Conservation (phyloP, 2,888 invertebrate species). For the Parnassius orleans region DNA sequence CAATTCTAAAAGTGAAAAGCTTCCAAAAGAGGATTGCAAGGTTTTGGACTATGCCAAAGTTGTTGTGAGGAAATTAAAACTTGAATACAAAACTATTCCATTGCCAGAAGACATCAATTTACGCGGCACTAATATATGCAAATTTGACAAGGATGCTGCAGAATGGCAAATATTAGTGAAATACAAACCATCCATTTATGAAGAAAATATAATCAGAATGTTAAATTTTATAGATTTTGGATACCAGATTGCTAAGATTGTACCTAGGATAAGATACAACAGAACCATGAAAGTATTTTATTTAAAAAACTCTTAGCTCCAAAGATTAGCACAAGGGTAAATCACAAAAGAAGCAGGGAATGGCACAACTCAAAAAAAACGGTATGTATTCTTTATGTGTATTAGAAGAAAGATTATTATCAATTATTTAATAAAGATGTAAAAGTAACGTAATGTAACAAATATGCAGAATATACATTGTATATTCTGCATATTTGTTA, state of each 20-base stretch:
- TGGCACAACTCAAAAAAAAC: conserved; percentile 72
- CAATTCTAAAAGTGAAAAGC: conserved; percentile 46
- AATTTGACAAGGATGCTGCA: conserved; percentile 84
- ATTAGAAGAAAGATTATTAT: no score
- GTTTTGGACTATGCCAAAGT: conserved; percentile 57
- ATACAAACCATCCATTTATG: conserved; percentile 78
- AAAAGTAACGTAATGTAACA: no score
- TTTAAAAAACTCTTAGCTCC: conserved; percentile 58
- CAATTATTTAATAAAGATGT: no score
- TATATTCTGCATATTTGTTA: no score
- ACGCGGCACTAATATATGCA: conserved; percentile 85
- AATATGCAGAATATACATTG: no score
- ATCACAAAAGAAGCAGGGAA: conserved; percentile 65
- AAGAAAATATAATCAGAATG: conserved; percentile 88
- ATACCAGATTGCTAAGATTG: conserved; percentile 83
- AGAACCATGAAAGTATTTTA: conserved; percentile 72
- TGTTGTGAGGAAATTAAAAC: conserved; percentile 74
- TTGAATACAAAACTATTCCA: conserved; percentile 83
- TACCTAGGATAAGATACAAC: conserved; percentile 85
- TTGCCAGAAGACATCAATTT: conserved; percentile 88
- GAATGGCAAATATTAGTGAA: conserved; percentile 85
- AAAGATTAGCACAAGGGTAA: conserved; percentile 61
- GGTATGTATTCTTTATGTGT: conserved; percentile 43
- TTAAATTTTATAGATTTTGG: conserved; percentile 91
- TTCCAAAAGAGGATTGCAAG: conserved; percentile 44